A percentile compares a stretch with the other conserved stretches of the same genome.
Evolutionary conservation across 2,113 vertebrate genomes (phyloP).

Genomic region (Bettongia penicillata): DNA sequence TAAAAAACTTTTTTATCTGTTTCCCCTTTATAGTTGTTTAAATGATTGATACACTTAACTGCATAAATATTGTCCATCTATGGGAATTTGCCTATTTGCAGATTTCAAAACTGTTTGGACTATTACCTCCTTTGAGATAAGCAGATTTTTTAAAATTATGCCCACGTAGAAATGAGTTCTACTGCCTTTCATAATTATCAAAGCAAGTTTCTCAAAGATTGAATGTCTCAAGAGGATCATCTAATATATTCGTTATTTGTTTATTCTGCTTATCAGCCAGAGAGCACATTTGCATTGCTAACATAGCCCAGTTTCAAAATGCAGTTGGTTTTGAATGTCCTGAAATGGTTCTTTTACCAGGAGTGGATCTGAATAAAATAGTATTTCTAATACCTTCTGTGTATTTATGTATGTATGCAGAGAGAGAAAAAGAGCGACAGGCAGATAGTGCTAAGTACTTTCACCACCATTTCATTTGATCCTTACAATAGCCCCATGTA

Average conservation of each 20-base stretch:
- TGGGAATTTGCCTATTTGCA: slow-evolving; percentile 31
- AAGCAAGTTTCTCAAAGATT: slow-evolving; percentile 2
- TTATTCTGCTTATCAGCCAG: slow-evolving; percentile 1
- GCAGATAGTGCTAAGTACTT: neutral
- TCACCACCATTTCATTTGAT: neutral
- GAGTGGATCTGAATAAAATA: slow-evolving; percentile 23
- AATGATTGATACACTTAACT: neutral
- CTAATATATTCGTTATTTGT: neutral
- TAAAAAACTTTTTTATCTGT: neutral
- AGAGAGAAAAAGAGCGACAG: neutral
- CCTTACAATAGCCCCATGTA: neutral
- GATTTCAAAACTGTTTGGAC: neutral
- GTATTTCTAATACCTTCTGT: neutral
- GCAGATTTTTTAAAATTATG: slow-evolving; percentile 38
- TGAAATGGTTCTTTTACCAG: neutral
- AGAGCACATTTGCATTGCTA: slow-evolving; percentile 16
- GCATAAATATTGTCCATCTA: slow-evolving; percentile 1
- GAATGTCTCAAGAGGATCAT: neutral
- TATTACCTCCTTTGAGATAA: slow-evolving; percentile 47
- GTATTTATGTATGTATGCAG: neutral
- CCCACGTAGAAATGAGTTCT: neutral
- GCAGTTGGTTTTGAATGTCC: slow-evolving; percentile 32
- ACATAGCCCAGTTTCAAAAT: slow-evolving; percentile 13
- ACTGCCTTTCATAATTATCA: neutral
- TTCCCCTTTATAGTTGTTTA: neutral